Conservation (phyloP, 2,113 vertebrate genomes). For the Sceloporus tristichus region DNA sequence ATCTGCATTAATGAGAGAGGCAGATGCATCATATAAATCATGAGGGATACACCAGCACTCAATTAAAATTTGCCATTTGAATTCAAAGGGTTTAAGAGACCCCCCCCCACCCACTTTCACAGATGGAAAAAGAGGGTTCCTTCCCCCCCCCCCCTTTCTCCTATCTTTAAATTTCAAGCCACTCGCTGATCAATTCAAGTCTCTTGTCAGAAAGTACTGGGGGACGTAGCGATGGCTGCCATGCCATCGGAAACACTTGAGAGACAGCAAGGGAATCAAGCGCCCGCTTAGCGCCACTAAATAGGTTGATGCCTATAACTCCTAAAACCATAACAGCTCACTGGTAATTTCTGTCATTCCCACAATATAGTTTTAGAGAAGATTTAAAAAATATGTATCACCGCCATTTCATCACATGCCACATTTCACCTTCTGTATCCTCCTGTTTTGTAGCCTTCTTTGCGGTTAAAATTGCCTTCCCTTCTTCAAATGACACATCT, state of each 20-base stretch:
- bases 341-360: constrained; percentile 78
- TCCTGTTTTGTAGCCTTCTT: constrained; percentile 76
- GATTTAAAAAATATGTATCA: constrained; percentile 76
- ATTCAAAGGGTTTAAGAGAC: constrained; percentile 70
- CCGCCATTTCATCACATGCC: constrained; percentile 78
- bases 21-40: constrained; percentile 34
- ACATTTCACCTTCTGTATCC: constrained; percentile 77
- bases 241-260: constrained; percentile 71
- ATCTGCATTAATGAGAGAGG: constrained; percentile 22
- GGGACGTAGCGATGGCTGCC: constrained; percentile 65
- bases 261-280: constrained; percentile 75
- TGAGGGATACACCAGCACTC: constrained; percentile 45
- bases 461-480: constrained; percentile 75
- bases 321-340: constrained; percentile 78
- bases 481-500: constrained; percentile 78
- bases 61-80: constrained; percentile 70
- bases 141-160: not conserved
- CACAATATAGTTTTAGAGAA: constrained; percentile 78
- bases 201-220: constrained; percentile 61
- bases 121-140: constrained; percentile 67
- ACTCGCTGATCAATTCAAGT: constrained; percentile 67
- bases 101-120: constrained; percentile 44
- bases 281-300: constrained; percentile 75
- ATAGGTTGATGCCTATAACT: constrained; percentile 79
- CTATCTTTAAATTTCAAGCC: constrained; percentile 73